Percentiles rank a stretch among this genome's conserved stretches.
Conservation (phyloP, 2,113 vertebrate species). For the Pedetes capensis region DNA sequence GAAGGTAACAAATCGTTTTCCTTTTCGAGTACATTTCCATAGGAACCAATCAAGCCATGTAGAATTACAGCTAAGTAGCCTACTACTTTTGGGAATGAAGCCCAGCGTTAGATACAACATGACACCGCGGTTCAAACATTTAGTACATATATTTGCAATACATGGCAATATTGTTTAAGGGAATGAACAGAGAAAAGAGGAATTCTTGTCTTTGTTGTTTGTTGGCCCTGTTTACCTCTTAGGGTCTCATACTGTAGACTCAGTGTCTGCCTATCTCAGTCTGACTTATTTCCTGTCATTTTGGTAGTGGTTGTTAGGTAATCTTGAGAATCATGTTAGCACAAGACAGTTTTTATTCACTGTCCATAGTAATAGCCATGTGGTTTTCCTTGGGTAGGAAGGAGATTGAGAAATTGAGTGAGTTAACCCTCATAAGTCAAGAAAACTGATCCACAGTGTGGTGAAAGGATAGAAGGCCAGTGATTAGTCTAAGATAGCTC, state of each 20-base stretch:
- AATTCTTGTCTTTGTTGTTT: not conserved
- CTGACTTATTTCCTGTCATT: not conserved
- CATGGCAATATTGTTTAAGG: not conserved
- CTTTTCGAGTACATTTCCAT: constrained; percentile 11
- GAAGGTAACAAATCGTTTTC: not conserved
- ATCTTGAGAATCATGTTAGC: not conserved
- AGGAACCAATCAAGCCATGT: not conserved
- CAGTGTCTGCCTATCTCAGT: not conserved
- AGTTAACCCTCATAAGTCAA: not conserved
- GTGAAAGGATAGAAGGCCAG: not conserved
- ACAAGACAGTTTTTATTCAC: not conserved
- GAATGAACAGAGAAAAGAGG: not conserved
- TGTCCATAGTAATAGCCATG: not conserved
- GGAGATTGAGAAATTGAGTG: not conserved
- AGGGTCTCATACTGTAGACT: not conserved
- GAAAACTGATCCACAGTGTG: not conserved
- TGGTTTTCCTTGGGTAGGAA: not conserved
- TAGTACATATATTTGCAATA: not conserved
- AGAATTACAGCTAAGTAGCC: not conserved
- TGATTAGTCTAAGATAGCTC: not conserved
- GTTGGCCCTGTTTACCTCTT: not conserved
- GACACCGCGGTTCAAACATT: not conserved
- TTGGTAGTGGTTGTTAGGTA: not conserved
- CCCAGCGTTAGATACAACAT: not conserved
- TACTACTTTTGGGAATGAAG: not conserved